These are phyloP conservation scores for Labeo calbasu DNA, from an alignment of 2,797 vertebrate species.

Conservation along the genomic window DNA sequence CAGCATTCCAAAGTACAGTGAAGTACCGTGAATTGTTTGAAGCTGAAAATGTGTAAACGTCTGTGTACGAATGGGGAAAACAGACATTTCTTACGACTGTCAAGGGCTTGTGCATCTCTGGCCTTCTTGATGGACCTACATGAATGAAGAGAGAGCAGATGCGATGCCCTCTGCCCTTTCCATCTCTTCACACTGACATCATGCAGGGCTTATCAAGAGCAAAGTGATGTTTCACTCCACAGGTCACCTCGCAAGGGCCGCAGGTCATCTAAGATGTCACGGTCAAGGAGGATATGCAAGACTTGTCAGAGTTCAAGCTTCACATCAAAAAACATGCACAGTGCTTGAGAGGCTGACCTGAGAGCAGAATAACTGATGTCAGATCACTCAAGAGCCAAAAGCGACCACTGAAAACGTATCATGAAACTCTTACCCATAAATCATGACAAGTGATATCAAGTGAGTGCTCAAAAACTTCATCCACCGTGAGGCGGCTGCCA, in stretches of 20 bases:
- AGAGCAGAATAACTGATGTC: slow-evolving; percentile 34
- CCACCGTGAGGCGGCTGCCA: slow-evolving; percentile 1
- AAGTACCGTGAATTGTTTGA: not conserved
- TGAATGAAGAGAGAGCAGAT: not conserved
- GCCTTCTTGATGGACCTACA: not conserved
- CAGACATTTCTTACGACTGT: not conserved
- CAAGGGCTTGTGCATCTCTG: not conserved
- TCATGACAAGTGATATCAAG: slow-evolving; percentile 20
- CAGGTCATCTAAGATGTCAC: slow-evolving; percentile 33
- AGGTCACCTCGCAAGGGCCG: slow-evolving; percentile 41
- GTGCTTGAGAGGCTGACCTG: slow-evolving; percentile 10
- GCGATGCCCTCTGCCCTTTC: not conserved
- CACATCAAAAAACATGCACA: slow-evolving; percentile 14
- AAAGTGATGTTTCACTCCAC: slow-evolving; percentile 28
- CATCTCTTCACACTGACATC: slow-evolving; percentile 5
- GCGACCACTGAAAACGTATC: slow-evolving; percentile 12
- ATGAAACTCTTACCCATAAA: slow-evolving; percentile 21
- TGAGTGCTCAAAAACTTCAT: slow-evolving; percentile 32
- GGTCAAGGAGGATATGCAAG: slow-evolving; percentile 20
- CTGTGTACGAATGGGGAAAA: slow-evolving; percentile 5
- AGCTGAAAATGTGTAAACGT: not conserved
- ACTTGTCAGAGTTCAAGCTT: slow-evolving; percentile 1
- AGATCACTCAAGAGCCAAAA: slow-evolving; percentile 12
- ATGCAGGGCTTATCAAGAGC: not conserved
- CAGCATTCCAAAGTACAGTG: not conserved